Evolutionary conservation across 2,888 invertebrate species (phyloP), one percentile per base, ranked within the genome.

Genomic region (Hyles lineata): DNA sequence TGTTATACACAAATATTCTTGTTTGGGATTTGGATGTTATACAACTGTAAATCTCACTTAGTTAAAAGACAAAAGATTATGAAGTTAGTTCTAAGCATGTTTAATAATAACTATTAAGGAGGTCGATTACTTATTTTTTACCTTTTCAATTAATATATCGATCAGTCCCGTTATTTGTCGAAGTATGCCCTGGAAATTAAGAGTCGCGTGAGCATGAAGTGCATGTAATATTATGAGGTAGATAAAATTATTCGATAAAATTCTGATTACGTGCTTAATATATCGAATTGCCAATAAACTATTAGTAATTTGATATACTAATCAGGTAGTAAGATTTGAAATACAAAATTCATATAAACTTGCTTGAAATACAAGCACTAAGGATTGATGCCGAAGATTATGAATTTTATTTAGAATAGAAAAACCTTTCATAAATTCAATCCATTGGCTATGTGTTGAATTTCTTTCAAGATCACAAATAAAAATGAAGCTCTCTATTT

Each of bases 401-500:
- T 50, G 43, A 67, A 50, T 50, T 63, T 63, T 63, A 63, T 63
- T 23, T 43, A 67, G 17, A 50, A 17, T 67, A 63, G 15, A n/a
- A 43, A 63, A 43, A 63, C 29, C 60, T 60, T 32, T n/a, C n/a
- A 62, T 32, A 63, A 23, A 63, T n/a, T 63, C 21, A 21, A 8
- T 43, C 43, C 23, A 17, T 50, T 50, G 67, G 50, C 23, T 21
- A 67, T 50, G n/a, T 50, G 50, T 43, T 50, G 50, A 67, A 67
- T 67, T 50, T 67, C 50, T 55, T 11, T 21, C 23, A 17, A 29
- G 55, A 69, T 43, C 55, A 55, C 59, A 50, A 52, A 29, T 62
- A 52, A 9, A n/a, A 58, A 72, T 52, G 17, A 61, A 67, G 72
- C 72, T 72, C 72, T 72, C 72, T 72, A 72, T 72, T 61, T 67